These are phyloP conservation scores for Danaus chrysippus DNA, from an alignment of 2,888 invertebrate genomes.

Conservation along the genomic window DNA sequence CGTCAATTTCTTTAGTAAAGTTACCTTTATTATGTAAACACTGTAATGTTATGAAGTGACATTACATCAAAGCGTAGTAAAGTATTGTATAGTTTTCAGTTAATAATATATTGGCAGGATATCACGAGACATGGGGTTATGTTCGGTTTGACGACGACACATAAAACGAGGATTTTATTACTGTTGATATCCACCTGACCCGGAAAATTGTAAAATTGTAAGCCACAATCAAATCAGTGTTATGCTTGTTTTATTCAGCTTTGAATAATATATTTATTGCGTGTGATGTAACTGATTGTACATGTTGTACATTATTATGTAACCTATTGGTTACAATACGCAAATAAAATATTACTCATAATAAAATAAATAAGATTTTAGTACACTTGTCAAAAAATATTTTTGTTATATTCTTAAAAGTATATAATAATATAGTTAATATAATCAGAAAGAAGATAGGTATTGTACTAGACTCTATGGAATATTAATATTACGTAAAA, in stretches of 20 bases:
- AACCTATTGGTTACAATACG: no score
- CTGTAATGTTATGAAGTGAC: no score
- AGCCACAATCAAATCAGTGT: conserved; percentile 38
- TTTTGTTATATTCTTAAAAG: no score
- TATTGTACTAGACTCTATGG: no score
- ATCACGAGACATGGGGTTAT: conserved; percentile 45
- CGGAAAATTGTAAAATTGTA: conserved; percentile 38
- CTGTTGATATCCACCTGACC: conserved; percentile 44
- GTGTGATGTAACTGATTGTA: not conserved
- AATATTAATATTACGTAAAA: not conserved
- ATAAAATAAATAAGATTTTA: no score
- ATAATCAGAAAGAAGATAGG: no score
- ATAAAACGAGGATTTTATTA: conserved; percentile 68
- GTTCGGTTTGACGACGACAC: conserved; percentile 58
- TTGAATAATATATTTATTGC: conserved; percentile 4
- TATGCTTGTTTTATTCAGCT: conserved; percentile 34
- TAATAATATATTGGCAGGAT: conserved; percentile 33
- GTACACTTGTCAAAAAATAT: no score
- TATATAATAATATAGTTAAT: no score
- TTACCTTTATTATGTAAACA: no score
- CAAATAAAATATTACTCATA: no score
- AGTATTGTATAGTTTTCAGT: conserved; percentile 16
- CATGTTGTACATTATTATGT: no score
- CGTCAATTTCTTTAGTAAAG: not conserved
- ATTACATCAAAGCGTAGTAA: not conserved